Conservation (phyloP, 2,888 invertebrate species). For the Hemistola chrysoprasaria region DNA sequence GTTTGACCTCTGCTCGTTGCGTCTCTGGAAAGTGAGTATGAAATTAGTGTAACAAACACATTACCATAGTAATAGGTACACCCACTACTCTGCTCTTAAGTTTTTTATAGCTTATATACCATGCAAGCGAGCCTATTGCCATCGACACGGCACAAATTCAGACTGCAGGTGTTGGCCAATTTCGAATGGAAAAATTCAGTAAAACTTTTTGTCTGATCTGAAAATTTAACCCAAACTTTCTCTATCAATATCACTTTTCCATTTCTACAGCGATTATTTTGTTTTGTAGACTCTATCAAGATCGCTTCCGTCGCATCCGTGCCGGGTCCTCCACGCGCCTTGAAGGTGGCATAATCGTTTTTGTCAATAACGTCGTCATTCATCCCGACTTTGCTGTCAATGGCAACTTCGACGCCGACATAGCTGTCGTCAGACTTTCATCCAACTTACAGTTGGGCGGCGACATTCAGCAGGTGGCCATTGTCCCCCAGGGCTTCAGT, state of each 20-base stretch:
- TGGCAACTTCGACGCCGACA: constrained; percentile 3
- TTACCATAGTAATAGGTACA: too few relatives aligned
- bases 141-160: too few relatives aligned
- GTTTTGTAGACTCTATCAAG: not conserved
- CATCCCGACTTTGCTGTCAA: constrained; percentile 7
- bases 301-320: constrained; percentile 12
- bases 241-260: too few relatives aligned
- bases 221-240: too few relatives aligned
- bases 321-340: constrained; percentile 14
- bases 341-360: not conserved
- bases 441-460: constrained; percentile 30
- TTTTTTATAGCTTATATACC: too few relatives aligned
- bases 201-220: too few relatives aligned
- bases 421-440: constrained; percentile 6
- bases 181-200: too few relatives aligned
- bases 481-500: constrained; percentile 22
- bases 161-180: too few relatives aligned
- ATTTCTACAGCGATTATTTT: too few relatives aligned
- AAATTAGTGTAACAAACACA: too few relatives aligned
- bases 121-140: too few relatives aligned
- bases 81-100: too few relatives aligned
- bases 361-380: not conserved
- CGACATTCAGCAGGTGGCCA: constrained; percentile 33
- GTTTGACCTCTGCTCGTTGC: constrained; percentile 29
- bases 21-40: constrained; percentile 27